A percentile compares a stretch with the other conserved stretches of the same genome.
Evolutionary conservation across 2,113 vertebrate genomes (phyloP).

Genomic region (Promerops cafer): DNA sequence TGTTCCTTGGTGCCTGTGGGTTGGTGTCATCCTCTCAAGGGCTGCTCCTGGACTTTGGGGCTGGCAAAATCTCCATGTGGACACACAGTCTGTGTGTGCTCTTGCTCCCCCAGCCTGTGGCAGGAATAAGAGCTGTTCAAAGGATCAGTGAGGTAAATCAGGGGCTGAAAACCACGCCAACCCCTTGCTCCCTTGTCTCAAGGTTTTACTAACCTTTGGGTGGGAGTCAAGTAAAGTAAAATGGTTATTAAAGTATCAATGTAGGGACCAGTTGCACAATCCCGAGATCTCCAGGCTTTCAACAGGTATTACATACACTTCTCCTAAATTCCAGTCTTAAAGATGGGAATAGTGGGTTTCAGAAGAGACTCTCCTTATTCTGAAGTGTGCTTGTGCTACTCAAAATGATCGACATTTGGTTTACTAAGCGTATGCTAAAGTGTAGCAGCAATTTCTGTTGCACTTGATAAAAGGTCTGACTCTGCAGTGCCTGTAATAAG

Average conservation of each 20-base stretch:
- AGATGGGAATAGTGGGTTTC: background rate
- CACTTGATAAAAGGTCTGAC: background rate
- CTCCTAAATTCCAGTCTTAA: background rate
- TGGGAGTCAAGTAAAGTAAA: background rate
- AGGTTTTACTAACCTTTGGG: background rate
- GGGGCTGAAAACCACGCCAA: background rate
- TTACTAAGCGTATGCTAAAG: background rate
- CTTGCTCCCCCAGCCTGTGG: background rate
- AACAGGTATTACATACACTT: background rate
- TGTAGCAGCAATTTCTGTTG: background rate
- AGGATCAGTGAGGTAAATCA: background rate
- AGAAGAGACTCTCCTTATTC: background rate
- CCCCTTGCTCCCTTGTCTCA: background rate
- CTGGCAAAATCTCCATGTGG: background rate
- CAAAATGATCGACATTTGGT: background rate
- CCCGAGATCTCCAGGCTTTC: background rate
- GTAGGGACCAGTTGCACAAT: background rate
- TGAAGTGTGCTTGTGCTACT: background rate
- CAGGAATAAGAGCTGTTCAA: background rate
- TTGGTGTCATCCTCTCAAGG: background rate
- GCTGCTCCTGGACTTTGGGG: background rate
- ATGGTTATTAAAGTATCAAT: background rate
- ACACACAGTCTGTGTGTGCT: background rate
- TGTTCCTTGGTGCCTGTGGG: background rate
- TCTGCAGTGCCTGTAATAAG: background rate